Evolutionary conservation across 1,140 invertebrate species (phyloP).

Genomic region (Sinonovacula constricta): DNA sequence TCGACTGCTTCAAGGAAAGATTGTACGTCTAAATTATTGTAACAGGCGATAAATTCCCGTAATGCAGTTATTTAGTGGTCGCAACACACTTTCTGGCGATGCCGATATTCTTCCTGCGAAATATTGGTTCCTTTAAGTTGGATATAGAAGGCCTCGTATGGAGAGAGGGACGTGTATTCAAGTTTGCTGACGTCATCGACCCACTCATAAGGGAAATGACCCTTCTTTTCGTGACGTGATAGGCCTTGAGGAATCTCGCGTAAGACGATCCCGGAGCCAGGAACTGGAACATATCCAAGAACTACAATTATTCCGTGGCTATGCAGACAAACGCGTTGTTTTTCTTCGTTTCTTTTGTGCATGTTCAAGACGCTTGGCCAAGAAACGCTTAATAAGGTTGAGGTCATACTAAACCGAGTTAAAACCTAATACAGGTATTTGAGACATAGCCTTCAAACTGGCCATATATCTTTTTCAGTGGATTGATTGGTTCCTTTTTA

Average conservation of each 20-base stretch:
- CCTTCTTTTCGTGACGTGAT: conserved; percentile 52
- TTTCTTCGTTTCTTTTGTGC: conserved; percentile 32
- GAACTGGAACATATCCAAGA: conserved; percentile 48
- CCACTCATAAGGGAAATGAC: conserved; percentile 58
- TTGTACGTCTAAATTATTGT: conserved; percentile 53
- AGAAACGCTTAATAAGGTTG: conserved; percentile 41
- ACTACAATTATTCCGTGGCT: background rate
- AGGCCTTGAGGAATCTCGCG: conserved; percentile 55
- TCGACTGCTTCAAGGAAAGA: conserved; percentile 54
- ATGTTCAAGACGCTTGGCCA: conserved; percentile 41
- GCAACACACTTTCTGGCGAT: conserved; percentile 51
- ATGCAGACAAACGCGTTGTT: conserved; percentile 42
- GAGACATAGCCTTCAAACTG: conserved; percentile 22
- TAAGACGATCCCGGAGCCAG: conserved; percentile 54
- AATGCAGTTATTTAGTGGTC: conserved; percentile 47
- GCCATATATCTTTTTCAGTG: background rate
- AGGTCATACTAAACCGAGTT: conserved; percentile 52
- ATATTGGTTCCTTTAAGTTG: conserved; percentile 48
- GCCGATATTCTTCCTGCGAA: conserved; percentile 50
- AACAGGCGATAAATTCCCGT: conserved; percentile 54
- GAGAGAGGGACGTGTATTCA: conserved; percentile 29
- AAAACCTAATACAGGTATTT: conserved; percentile 21
- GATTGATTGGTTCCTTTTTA: background rate
- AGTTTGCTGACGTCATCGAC: conserved; percentile 40
- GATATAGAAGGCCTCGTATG: conserved; percentile 47